Percentiles rank a stretch among this genome's conserved stretches.
Evolutionary conservation across 2,888 invertebrate genomes (phyloP).

Genomic region (Hoplodrina blanda): DNA sequence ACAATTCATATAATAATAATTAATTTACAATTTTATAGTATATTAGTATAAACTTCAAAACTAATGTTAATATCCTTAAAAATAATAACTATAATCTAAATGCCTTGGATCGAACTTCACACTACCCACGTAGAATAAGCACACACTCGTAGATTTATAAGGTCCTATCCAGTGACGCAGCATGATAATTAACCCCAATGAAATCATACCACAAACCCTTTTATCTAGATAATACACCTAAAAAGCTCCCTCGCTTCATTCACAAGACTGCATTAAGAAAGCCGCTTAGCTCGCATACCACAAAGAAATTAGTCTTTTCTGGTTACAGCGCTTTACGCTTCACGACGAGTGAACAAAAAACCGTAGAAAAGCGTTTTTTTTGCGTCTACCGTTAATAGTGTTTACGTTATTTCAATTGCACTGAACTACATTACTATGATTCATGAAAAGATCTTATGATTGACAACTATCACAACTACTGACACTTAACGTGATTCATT

Average conservation of each 20-base stretch:
- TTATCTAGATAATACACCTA: background rate
- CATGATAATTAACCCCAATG: too few relatives aligned
- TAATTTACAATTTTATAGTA: too few relatives aligned
- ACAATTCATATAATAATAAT: too few relatives aligned
- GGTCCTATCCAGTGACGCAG: too few relatives aligned
- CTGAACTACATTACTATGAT: background rate
- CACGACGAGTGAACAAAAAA: slow-evolving; percentile 1
- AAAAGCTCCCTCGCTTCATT: slow-evolving; percentile 11
- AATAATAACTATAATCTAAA: too few relatives aligned
- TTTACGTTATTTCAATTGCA: slow-evolving; percentile 24
- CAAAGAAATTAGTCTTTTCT: slow-evolving; percentile 45
- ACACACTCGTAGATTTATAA: too few relatives aligned
- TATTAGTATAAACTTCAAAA: too few relatives aligned
- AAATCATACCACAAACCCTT: too few relatives aligned
- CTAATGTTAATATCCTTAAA: too few relatives aligned
- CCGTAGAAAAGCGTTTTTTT: slow-evolving; percentile 6
- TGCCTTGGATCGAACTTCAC: too few relatives aligned
- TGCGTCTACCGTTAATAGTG: slow-evolving; percentile 12
- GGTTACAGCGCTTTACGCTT: slow-evolving; percentile 25
- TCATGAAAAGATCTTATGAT: slow-evolving; percentile 11
- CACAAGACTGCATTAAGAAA: slow-evolving; percentile 6
- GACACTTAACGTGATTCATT: background rate
- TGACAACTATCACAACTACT: slow-evolving; percentile 25
- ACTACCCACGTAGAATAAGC: too few relatives aligned
- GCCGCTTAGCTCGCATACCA: slow-evolving; percentile 18